Conservation (phyloP, 2,113 vertebrate genomes). For the Hylia prasina region DNA sequence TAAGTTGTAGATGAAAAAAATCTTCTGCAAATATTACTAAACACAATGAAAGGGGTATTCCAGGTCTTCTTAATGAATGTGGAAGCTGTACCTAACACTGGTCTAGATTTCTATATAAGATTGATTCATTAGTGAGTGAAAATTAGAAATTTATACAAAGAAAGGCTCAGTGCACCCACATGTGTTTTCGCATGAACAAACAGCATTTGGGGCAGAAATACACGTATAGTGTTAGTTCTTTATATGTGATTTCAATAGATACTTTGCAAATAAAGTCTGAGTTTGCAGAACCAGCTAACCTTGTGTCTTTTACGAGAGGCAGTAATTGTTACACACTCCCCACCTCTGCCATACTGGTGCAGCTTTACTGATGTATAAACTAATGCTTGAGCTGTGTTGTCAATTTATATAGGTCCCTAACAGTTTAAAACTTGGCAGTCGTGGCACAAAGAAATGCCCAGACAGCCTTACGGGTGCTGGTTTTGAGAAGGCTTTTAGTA, state of each 20-base stretch:
- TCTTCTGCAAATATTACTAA: background rate
- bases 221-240: background rate
- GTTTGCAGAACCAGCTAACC: background rate
- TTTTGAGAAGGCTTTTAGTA: background rate
- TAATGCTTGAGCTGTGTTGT: background rate
- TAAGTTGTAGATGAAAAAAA: background rate
- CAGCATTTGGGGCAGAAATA: background rate
- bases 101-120: background rate
- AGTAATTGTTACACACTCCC: rapidly evolving
- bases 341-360: background rate
- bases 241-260: background rate
- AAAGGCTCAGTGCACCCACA: background rate
- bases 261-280: background rate
- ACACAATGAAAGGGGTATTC: background rate
- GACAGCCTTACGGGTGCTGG: background rate
- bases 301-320: background rate
- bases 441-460: background rate
- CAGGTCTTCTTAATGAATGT: background rate
- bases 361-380: background rate
- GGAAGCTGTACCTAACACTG: background rate
- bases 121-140: background rate
- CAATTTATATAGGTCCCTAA: background rate
- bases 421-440: background rate
- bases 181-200: background rate
- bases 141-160: background rate